phyloP scores from a whole-genome alignment of 2,888 invertebrate genomes.

The Eutolmus rufibarbis region DNA sequence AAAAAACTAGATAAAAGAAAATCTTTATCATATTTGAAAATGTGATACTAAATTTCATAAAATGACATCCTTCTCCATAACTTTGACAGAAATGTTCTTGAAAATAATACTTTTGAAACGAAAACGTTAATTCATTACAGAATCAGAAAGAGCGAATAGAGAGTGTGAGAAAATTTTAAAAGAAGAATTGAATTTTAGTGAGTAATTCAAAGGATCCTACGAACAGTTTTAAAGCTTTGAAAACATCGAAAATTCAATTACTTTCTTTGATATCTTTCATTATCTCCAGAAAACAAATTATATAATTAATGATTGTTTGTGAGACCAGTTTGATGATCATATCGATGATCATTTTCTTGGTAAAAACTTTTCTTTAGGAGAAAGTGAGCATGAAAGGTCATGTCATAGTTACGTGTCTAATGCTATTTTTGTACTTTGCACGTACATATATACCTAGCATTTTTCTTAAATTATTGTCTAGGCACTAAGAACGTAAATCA shows the following conservation, averaged over 20 bases:
- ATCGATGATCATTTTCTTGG: background rate
- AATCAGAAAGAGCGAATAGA: background rate
- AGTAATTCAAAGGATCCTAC: background rate
- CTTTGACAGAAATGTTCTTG: background rate
- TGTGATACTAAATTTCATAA: background rate
- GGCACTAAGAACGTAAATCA: background rate
- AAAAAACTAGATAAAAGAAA: background rate
- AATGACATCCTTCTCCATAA: background rate
- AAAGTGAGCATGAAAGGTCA: background rate
- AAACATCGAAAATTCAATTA: background rate
- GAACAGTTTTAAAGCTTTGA: background rate
- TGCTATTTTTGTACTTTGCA: background rate
- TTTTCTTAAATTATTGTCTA: background rate
- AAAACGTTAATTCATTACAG: too few relatives aligned
- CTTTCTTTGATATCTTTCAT: background rate
- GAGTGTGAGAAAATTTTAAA: too few relatives aligned
- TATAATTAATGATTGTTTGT: background rate
- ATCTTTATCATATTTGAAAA: background rate
- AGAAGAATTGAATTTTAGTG: background rate
- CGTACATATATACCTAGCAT: background rate
- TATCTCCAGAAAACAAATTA: background rate
- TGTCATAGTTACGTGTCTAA: background rate
- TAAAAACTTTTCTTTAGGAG: background rate
- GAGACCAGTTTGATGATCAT: background rate
- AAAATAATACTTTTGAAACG: background rate